Evolutionary conservation across 2,888 invertebrate species (phyloP), one percentile per base, ranked within the genome.

Genomic region (Nemotelus pantherinus): DNA sequence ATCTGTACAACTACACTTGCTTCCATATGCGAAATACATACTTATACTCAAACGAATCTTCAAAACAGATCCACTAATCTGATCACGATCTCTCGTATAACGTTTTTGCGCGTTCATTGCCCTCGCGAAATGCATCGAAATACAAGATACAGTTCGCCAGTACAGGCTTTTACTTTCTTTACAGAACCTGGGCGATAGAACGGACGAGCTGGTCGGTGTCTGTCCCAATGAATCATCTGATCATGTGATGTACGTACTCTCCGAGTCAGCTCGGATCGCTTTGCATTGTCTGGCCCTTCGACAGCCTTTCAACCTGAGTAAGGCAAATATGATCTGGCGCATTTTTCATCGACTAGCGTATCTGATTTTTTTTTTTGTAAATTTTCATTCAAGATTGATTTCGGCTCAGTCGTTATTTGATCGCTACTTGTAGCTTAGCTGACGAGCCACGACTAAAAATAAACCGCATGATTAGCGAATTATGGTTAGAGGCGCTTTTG

Each of bases 91-190:
- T 53, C 25, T 25, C 25, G 25, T 41, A 55, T 53, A 10, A 10
- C 43, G 10, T 7, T n/a, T 2, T 25, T 25, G 25, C 25, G 25
- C 55, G 70, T 53, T 7, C 70, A 70, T 70, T 70, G 70, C 53
- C 70, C 70, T 53, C 70, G 25, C 50, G 5, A 45, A 45, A 7
- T 53, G 55, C 53, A 55, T 43, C 67, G 43, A 43, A 63, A 63
- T 63, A 25, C 25, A 9, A 70, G 41, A 70, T 7, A 53, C n/a
- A 57, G n/a, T 25, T 5, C 5, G 10, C 57, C 57, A 57, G 39
- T 3, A 70, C 70, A 70, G 55, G 55, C 70, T 70, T 70, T 70
- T 70, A 70, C 70, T 70, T 70, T 70, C 70, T 25, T 25, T 25
- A 25, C 25, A 25, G 25, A 25, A 25, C 25, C 25, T 25, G 0